Evolutionary conservation across 2,888 invertebrate species (phyloP).

Genomic region (Palloptera scutellata): DNA sequence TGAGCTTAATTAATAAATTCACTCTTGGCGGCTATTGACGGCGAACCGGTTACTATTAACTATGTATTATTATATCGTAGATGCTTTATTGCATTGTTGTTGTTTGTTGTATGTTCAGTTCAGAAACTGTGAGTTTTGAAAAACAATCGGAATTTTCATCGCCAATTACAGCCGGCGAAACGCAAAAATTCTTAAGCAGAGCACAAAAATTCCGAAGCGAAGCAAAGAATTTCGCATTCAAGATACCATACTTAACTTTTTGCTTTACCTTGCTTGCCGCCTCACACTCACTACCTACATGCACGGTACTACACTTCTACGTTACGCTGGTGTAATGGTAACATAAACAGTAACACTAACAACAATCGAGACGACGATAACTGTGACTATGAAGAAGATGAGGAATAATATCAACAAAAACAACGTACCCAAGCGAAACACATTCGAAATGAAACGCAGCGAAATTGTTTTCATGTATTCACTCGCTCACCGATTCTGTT

Average conservation of each 20-base stretch:
- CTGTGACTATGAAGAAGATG: not conserved
- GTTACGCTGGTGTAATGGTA: not conserved
- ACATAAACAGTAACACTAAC: conserved; percentile 7
- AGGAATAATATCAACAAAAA: conserved; percentile 1
- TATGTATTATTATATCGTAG: not conserved
- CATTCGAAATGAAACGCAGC: conserved; percentile 1
- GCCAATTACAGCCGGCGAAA: conserved; percentile 36
- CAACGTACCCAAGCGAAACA: conserved; percentile 1
- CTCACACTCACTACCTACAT: not conserved
- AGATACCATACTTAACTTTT: conserved; percentile 22
- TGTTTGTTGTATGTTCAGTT: too few relatives aligned
- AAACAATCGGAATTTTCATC: conserved; percentile 39
- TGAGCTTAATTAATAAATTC: too few relatives aligned
- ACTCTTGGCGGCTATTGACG: not conserved
- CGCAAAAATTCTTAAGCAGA: conserved; percentile 38
- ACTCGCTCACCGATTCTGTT: not conserved
- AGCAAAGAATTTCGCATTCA: conserved; percentile 39
- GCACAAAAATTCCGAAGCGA: conserved; percentile 42
- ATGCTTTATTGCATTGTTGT: too few relatives aligned
- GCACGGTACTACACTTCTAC: not conserved
- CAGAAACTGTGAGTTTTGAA: conserved; percentile 14
- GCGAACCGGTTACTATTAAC: not conserved
- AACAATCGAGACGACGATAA: conserved; percentile 15
- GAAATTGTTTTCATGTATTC: not conserved
- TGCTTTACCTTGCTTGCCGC: not conserved